Evolutionary conservation across 2,797 vertebrate species (phyloP), one percentile per base, ranked within the genome.

Genomic region (Crocodylus rhombifer): DNA sequence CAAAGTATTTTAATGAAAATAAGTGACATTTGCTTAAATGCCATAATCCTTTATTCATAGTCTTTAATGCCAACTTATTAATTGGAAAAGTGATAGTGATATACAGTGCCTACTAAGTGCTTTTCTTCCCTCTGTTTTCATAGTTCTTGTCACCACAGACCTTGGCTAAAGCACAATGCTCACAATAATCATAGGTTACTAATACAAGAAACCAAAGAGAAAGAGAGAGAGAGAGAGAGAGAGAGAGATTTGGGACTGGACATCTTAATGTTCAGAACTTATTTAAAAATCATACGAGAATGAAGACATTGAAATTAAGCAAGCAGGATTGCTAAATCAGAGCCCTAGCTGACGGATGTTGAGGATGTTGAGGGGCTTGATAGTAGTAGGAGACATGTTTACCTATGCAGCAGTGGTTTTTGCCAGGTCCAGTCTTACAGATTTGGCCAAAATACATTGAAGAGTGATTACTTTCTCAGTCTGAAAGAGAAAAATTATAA

Each of bases 41-140:
- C 77, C 62, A 92, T 92, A 89, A 87, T 87, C 80, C 69, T 17
- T 28, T 91, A 90, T 94, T 95, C 84, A 80, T 89, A 80, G 80
- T 1, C 1, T 83, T 87, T 89, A 89, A 92, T 89, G 83, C 76
- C 92, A 91, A 77, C 14, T 51, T 25, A 26, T 21, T 73, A 73
- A 73, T 14, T 26, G 64, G 88, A 84, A 92, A 94, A 95, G 79
- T 65, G 86, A 95, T 91, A 94, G 80, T 89, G 87, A 20, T 74
- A 6, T 56, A 80, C 60, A 64, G 16, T 92, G 63, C n/a, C 61
- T 92, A 89, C 77, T 77, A 77, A 28, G 60, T 94, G 84, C 95
- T 94, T 64, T 87, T 91, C 91, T 92, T 77, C 82, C 92, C 94
- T 97, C 94, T 97, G 74, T 96, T 97, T 97, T 96, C 95, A 90